Base-by-base conservation (phyloP, 2,888 invertebrate species). In the Leptarthrus brevirostris region DNA sequence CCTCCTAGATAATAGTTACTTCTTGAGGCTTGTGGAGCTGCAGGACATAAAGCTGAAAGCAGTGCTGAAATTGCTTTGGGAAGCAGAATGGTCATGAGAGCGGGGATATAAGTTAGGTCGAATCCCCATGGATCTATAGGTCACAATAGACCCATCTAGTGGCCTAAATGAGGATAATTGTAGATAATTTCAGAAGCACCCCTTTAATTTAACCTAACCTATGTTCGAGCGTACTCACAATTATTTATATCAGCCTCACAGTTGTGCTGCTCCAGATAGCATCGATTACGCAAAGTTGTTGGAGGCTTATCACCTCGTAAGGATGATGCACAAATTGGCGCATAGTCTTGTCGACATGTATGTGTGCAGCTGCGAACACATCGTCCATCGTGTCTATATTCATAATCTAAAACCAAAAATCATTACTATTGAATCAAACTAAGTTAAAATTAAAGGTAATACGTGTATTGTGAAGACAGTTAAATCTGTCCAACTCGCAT, bases 401-500 rank as follows among this genome's bases (percentile, higher is more conserved):
- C 34, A 12, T 69, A 69, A 52, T 69, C 69, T 69, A 34, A 18
- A 52, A 69, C 4, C n/a, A 2, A 12, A 3, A 8, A 1, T 26
- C 8, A 49, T 49, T 20, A 2, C 8, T 20, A 18, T 18, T 49
- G 10, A 64, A 22, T 16, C 30, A 40, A 40, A 22, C 30, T 30
- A 52, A 52, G 6, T 0, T n/a, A n/a, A n/a, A n/a, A n/a, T n/a
- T n/a, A n/a, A n/a, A n/a, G n/a, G n/a, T 18, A 52, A 34, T 69
- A 69, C 69, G 14, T n/a, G 52, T 30, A 16, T 69, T 49, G 30
- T 69, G 52, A 3, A 52, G 10, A 52, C 69, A 69, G 14, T 69
- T 69, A 8, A 69, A 69, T n/a, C 52, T 24, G 3, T 34, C 52
- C 30, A 69, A 18, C 24, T 69, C 52, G 34, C 69, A 69, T 12